Conservation (phyloP, 2,113 vertebrate genomes). For the Sinosuthora webbiana region DNA sequence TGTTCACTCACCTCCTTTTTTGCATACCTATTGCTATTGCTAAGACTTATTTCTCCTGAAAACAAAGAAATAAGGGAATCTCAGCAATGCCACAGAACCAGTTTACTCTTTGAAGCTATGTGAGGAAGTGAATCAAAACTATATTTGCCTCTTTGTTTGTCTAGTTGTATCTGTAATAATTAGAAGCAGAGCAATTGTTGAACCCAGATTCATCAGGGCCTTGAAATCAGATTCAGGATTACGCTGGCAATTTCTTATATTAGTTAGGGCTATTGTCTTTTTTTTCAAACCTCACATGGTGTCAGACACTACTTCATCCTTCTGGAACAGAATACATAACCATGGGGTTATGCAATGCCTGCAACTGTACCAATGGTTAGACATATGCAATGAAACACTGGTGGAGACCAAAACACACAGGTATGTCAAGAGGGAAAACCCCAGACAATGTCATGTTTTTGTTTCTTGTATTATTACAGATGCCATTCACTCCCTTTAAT, state of each 20-base stretch:
- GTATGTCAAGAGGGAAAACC: not conserved
- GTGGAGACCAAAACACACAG: not conserved
- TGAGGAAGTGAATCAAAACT: not conserved
- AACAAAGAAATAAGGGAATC: not conserved
- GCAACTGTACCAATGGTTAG: not conserved
- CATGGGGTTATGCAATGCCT: not conserved
- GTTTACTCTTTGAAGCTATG: not conserved
- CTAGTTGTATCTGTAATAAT: not conserved
- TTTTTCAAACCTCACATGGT: not conserved
- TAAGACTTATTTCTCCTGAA: not conserved
- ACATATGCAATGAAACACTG: not conserved
- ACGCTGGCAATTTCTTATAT: not conserved
- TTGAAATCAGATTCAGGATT: not conserved
- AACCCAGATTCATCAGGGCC: not conserved
- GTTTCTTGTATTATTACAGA: not conserved
- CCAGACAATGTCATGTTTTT: not conserved
- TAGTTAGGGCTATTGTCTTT: not conserved
- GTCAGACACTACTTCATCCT: not conserved
- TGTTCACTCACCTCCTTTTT: not conserved
- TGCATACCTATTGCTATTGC: not conserved
- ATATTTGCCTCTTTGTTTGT: not conserved
- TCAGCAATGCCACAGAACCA: not conserved
- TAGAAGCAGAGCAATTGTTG: not conserved
- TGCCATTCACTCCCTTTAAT: not conserved
- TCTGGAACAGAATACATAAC: not conserved